Conservation (phyloP, 2,797 vertebrate species). For the Pangasius krempfi region DNA sequence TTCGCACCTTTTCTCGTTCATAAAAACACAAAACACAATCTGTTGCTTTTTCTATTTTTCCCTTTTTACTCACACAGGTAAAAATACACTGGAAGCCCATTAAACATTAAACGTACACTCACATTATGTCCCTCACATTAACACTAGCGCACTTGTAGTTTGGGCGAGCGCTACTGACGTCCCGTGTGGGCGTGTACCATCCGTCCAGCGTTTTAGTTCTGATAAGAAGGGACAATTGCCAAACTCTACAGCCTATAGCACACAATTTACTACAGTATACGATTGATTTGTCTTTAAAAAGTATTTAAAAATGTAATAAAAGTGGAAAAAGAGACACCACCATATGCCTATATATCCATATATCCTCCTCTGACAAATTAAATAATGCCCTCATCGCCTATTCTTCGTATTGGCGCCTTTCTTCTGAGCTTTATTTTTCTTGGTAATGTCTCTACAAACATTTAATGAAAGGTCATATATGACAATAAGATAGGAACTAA, state of each 20-base stretch:
- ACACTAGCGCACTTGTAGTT: too few species aligned
- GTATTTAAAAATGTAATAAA: too few species aligned
- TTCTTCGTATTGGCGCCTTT: too few species aligned
- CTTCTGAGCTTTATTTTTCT: background rate
- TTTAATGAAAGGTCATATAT: background rate
- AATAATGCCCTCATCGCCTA: too few species aligned
- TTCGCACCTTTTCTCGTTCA: conserved; percentile 9
- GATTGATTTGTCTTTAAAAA: too few species aligned
- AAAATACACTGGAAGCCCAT: conserved; percentile 10
- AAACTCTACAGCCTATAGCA: background rate
- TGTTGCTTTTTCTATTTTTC: background rate
- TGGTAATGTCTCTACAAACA: background rate
- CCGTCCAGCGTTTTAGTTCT: background rate
- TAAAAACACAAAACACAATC: background rate
- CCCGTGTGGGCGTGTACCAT: background rate
- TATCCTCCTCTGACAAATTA: too few species aligned
- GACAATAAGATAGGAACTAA: too few species aligned
- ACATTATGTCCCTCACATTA: too few species aligned
- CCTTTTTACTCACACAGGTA: conserved; percentile 22
- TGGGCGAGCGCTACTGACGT: background rate
- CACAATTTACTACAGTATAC: background rate
- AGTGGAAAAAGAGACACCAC: too few species aligned
- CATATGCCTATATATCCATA: too few species aligned
- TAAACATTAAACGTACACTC: too few species aligned
- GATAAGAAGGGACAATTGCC: background rate